Evolutionary conservation across 2,797 vertebrate species (phyloP), one percentile per base, ranked within the genome.

Genomic region (Sylvilagus floridanus): DNA sequence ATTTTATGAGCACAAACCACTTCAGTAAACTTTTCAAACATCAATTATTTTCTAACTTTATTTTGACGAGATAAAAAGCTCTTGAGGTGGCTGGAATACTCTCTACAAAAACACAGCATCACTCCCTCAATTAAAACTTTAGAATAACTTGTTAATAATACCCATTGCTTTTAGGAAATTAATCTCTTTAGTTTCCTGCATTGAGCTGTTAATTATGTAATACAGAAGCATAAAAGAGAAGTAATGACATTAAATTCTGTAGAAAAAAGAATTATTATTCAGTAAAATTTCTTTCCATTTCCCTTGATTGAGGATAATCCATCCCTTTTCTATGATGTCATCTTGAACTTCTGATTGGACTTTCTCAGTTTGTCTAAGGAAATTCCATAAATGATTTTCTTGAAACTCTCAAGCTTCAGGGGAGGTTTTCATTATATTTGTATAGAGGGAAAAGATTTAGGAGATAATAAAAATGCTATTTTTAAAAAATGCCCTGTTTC

Each of bases 11-110:
- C 16, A 84, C 12, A 66, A 95, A 78, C 54, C 24, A 72, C 60
- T 71, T 91, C 54, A 96, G 14, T 79, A 71, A 57, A 73, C 4
- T 71, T 90, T 91, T 93, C 35, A 90, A 66, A 83, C 24, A 77
- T 88, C 24, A 60, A 26, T 93, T 86, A 73, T 84, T 90, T 84
- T 85, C 14, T 73, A 89, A 93, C 47, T 84, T 69, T 76, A 93
- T 78, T 88, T 81, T 24, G 94, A 66, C 82, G 14, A 62, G 57
- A 87, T 54, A 66, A 14, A 75, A 87, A 54, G 5, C 73, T 76
- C 42, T 57, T 84, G 32, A 91, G 16, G 54, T 42, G 16, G 9
- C 11, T 52, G 16, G 76, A 91, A 71, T 69, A 65, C 77, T 86
- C n/a, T 84, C 47, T 93, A 81, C 77, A 50, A 65, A 76, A 96